These are phyloP conservation scores for Acrobasis suavella DNA, from an alignment of 2,888 invertebrate genomes.

Conservation along the genomic window DNA sequence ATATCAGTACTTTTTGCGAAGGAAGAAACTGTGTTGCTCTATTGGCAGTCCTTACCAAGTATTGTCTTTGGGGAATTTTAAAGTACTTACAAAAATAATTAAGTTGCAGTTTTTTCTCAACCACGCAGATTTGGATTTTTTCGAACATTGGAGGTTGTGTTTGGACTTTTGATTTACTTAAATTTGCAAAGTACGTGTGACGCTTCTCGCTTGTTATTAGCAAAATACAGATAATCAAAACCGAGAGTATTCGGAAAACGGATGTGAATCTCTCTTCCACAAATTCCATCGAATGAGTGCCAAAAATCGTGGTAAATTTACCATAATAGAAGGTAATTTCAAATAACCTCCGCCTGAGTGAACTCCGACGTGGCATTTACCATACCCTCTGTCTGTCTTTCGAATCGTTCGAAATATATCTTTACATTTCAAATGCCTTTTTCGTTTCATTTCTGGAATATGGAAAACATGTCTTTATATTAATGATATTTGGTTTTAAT, in stretches of 20 bases:
- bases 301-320: conserved; percentile 14
- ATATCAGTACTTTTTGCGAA: too few relatives aligned
- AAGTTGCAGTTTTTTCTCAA: too few relatives aligned
- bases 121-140: too few relatives aligned
- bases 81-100: too few relatives aligned
- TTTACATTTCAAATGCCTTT: conserved; percentile 9
- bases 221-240: neutral
- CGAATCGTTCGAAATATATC: conserved; percentile 7
- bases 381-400: neutral
- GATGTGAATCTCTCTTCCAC: neutral
- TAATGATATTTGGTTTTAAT: neutral
- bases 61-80: too few relatives aligned
- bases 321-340: conserved; percentile 19
- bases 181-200: too few relatives aligned
- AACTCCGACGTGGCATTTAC: conserved; percentile 10
- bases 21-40: too few relatives aligned
- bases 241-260: neutral
- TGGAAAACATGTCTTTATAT: neutral
- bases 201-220: too few relatives aligned
- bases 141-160: too few relatives aligned
- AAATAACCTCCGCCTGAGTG: conserved; percentile 11
- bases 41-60: too few relatives aligned
- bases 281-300: conserved; percentile 26
- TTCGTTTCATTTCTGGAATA: neutral
- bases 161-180: too few relatives aligned